A percentile compares a stretch with the other conserved stretches of the same genome.
These are phyloP conservation scores for Oxycera nigricornis DNA, from an alignment of 2,888 invertebrate genomes.

Conservation along the genomic window DNA sequence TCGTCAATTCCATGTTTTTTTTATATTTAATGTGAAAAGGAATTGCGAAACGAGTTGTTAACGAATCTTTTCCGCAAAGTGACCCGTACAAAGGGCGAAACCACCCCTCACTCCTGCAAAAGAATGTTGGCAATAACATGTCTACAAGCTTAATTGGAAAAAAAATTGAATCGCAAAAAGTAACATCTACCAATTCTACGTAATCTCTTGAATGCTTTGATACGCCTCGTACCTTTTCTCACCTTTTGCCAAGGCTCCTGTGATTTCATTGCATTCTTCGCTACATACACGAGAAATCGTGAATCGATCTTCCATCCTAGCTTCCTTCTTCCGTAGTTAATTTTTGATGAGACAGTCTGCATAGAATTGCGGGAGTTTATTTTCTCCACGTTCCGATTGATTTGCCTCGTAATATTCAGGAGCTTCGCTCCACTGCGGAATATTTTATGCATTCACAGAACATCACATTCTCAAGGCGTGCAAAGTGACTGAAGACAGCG, in stretches of 20 bases:
- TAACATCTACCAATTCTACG: background rate
- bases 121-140: too few relatives aligned
- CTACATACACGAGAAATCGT: background rate
- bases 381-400: background rate
- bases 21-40: background rate
- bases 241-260: background rate
- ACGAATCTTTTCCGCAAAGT: background rate
- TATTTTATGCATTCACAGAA: constrained; percentile 1
- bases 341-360: constrained; percentile 2
- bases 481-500: too few relatives aligned
- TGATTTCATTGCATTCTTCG: background rate
- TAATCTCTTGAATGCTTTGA: background rate
- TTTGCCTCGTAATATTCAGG: background rate
- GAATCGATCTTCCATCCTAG: background rate
- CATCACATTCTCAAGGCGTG: too few relatives aligned
- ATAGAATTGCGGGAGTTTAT: background rate
- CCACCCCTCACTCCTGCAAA: too few relatives aligned
- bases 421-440: background rate
- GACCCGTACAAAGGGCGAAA: background rate
- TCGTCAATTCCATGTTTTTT: background rate
- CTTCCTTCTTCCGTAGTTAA: background rate
- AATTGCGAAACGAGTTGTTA: constrained; percentile 2
- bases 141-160: too few relatives aligned
- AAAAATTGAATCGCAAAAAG: background rate
- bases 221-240: background rate